phyloP scores from a whole-genome alignment of 2,113 vertebrate genomes.

The Protobothrops mucrosquamatus region DNA sequence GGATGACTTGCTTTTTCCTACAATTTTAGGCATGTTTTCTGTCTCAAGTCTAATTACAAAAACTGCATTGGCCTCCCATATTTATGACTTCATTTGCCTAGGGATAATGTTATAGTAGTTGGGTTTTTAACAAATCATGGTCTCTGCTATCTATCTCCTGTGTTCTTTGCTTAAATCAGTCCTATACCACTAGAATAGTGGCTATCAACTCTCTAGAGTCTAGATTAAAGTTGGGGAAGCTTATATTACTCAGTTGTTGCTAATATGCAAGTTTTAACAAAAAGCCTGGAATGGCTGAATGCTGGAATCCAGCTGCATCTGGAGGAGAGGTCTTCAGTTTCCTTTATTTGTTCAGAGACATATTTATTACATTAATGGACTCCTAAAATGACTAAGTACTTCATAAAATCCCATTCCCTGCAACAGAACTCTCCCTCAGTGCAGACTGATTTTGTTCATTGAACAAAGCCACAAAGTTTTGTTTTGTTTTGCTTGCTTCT shows the following conservation, averaged over 20 bases:
- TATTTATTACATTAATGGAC: neutral
- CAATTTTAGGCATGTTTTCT: neutral
- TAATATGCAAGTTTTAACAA: neutral
- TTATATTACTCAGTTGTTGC: neutral
- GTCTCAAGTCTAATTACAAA: neutral
- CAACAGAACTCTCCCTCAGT: neutral
- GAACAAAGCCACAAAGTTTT: neutral
- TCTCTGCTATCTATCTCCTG: neutral
- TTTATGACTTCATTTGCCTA: fast-evolving
- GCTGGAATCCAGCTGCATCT: neutral
- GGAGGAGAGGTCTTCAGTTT: fast-evolving
- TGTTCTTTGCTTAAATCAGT: neutral
- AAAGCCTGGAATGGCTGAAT: neutral
- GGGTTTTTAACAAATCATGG: neutral
- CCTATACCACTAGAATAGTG: neutral
- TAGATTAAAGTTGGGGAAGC: neutral
- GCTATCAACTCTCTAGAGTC: neutral
- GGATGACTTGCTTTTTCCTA: neutral
- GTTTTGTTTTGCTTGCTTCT: neutral
- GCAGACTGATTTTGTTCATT: neutral
- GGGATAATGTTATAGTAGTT: neutral
- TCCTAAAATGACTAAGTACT: neutral
- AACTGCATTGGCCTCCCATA: fast-evolving
- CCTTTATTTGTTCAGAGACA: fast-evolving
- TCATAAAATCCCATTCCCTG: neutral